Percentiles rank a stretch among this genome's conserved stretches.
phyloP scores from a whole-genome alignment of 23 tunicate genomes.

The Ciona savignyi region DNA sequence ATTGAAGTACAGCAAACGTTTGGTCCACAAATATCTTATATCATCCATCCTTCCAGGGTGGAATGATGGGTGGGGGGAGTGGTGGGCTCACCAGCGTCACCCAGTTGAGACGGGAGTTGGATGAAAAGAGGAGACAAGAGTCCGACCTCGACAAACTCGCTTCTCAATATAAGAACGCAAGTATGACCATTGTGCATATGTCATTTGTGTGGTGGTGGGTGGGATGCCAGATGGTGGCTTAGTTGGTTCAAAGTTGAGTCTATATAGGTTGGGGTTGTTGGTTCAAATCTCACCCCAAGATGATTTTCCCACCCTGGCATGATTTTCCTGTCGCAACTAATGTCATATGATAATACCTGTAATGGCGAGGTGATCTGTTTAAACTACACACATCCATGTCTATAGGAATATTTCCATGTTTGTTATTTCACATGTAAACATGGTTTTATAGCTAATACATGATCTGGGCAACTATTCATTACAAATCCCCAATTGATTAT shows the following conservation, averaged over 20 bases:
- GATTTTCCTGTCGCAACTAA: too few relatives aligned
- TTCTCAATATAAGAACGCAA: constrained; percentile 28
- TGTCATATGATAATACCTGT: too few relatives aligned
- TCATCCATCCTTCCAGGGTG: background rate
- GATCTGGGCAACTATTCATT: too few relatives aligned
- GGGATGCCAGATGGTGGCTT: constrained; percentile 1
- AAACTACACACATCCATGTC: too few relatives aligned
- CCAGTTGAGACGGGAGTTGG: constrained; percentile 37
- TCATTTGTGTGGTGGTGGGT: constrained; percentile 18
- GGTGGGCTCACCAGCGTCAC: constrained; percentile 74
- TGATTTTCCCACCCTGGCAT: too few relatives aligned
- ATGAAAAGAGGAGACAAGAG: constrained; percentile 44
- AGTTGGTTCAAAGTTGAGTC: background rate
- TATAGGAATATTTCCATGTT: background rate
- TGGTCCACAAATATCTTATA: background rate
- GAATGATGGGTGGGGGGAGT: constrained; percentile 48
- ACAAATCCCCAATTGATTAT: too few relatives aligned
- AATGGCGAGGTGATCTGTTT: too few relatives aligned
- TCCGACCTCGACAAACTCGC: constrained; percentile 65
- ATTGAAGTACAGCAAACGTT: background rate
- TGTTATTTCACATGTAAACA: too few relatives aligned
- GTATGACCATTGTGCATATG: background rate
- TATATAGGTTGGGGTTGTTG: background rate
- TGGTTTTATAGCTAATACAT: too few relatives aligned
- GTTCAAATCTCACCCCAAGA: too few relatives aligned